Evolutionary conservation across 2,888 invertebrate species (phyloP), one percentile per base, ranked within the genome.

Genomic region (Tenthredo livida): DNA sequence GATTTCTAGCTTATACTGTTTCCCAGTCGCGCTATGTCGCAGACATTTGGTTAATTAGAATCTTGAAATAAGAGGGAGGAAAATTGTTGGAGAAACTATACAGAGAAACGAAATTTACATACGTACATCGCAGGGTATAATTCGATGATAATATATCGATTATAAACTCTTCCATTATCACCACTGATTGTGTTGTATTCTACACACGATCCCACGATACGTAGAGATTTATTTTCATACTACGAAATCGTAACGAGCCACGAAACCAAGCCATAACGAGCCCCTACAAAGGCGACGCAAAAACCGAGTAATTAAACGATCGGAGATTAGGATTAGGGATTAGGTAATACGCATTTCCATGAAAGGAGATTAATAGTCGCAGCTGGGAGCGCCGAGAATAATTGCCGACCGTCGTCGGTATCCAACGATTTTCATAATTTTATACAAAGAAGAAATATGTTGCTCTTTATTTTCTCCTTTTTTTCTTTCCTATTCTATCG

Each of bases 281-380:
- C 54, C 54, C 54, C 54, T 54, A 54, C 54, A 54, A 54, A 54
- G 54, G 54, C 54, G 7, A 7, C 54, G 61, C 61, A 61, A 61
- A 61, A 61, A 61, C 25, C 15, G 21, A 43, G 37, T 77, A 77
- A 77, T 77, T 77, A 50, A 77, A 50, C 77, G 77, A 77, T 77
- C 77, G 77, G 50, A 77, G 77, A 77, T 77, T 77, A 77, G 50
- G 37, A 72, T 72, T 40, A 72, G 72, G 33, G 67, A 67, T 17
- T 67, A 67, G 29, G 67, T 73, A 73, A 40, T 73, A 43, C 40
- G 72, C 21, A 73, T 43, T 73, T 73, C 43, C 73, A 73, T 73
- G 40, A 73, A 43, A 21, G 73, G 25, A 73, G 73, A 73, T 43
- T 73, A 73, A 73, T 73, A 73, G 73, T 21, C 40, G 40, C 73